phyloP scores from a whole-genome alignment of 2,113 vertebrate species.

The Hydrochoerus hydrochaeris region DNA sequence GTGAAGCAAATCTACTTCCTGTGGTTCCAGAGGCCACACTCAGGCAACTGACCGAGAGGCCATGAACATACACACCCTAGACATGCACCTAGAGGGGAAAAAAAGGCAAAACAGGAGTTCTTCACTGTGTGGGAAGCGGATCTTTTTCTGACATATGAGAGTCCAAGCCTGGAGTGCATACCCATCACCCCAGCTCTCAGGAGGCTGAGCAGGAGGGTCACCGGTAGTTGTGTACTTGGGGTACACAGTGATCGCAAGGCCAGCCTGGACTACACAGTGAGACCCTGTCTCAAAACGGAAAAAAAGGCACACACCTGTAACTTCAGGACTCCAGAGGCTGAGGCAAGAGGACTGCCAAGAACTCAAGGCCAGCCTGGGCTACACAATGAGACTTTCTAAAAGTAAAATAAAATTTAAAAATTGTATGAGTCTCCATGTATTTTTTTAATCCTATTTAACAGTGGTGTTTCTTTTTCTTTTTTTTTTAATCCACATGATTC shows the following conservation, averaged over 20 bases:
- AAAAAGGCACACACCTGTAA: no score
- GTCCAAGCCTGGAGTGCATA: not conserved
- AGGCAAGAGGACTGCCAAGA: no score
- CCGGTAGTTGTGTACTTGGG: no score
- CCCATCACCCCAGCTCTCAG: no score
- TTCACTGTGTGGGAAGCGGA: not conserved
- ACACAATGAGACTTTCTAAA: no score
- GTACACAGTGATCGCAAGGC: no score
- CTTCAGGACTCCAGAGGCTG: no score
- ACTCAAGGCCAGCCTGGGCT: no score
- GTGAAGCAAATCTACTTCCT: accelerated
- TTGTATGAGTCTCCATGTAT: not conserved
- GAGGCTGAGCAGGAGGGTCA: no score
- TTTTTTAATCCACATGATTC: not conserved
- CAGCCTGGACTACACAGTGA: no score
- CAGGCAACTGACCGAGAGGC: not conserved
- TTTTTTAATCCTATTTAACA: not conserved
- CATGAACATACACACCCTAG: not conserved
- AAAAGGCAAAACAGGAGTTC: not conserved
- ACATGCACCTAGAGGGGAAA: not conserved
- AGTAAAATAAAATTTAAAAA: no score
- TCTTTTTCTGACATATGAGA: not conserved
- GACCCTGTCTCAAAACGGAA: no score
- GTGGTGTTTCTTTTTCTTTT: not conserved
- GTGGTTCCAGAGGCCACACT: not conserved